A percentile compares a stretch with the other conserved stretches of the same genome.
Evolutionary conservation across 2,113 vertebrate genomes (phyloP).

Genomic region (Seriola dumerili): DNA sequence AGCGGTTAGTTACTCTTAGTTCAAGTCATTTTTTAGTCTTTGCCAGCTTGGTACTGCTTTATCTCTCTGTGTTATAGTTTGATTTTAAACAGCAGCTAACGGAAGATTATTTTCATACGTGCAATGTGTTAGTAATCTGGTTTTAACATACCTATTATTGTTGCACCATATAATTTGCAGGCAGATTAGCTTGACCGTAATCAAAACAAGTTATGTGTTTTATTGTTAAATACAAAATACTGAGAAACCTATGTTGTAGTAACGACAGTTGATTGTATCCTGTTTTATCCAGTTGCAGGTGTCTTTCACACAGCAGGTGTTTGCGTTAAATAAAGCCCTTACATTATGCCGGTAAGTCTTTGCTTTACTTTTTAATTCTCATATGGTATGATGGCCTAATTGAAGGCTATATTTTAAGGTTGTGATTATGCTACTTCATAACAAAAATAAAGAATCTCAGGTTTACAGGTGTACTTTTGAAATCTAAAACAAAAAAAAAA

Average conservation of each 20-base stretch:
- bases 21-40: neutral
- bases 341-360: slow-evolving; percentile 68
- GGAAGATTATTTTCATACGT: neutral
- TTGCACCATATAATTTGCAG: no score
- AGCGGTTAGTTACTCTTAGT: neutral
- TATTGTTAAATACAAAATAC: neutral
- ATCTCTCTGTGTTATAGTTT: neutral
- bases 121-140: no score
- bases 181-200: no score
- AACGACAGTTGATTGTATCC: neutral
- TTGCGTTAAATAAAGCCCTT: slow-evolving; percentile 44
- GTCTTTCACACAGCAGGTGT: slow-evolving; percentile 54
- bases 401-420: no score
- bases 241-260: neutral
- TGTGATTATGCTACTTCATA: neutral
- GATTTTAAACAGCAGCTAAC: neutral
- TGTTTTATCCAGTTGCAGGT: slow-evolving; percentile 59
- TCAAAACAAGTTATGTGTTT: neutral
- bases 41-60: neutral
- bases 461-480: no score
- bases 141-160: no score
- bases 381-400: neutral
- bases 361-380: neutral
- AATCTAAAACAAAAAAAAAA: no score
- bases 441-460: no score